Base-by-base conservation (phyloP, 2,888 invertebrate genomes). In the Clivina fossor region DNA sequence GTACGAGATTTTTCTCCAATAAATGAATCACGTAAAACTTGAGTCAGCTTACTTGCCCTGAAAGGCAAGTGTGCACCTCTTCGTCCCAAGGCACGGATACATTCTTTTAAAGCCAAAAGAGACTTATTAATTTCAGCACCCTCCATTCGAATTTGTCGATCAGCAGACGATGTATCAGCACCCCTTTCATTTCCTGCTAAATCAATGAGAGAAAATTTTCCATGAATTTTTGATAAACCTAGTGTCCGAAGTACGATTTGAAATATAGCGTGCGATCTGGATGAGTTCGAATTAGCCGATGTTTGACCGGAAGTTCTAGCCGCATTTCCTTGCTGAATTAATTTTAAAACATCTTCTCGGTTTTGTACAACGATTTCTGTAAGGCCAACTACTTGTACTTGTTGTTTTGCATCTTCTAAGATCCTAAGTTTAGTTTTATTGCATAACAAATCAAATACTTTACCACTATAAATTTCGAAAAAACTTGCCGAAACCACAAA, bases 391-490 rank as follows among this genome's bases (percentile, higher is more conserved):
- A 99, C 90, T 78, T 98, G 97, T 46, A 98, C 97, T 75, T 95
- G 93, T 68, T 94, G 93, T 74, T 96, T 96, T 60, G 95, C 96
- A 76, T 99, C 98, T 76, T 99, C 99, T 57, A 99, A 73, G 49
- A 99, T 95, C 54, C 97, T 83, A 44, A 99, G 80, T 74, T 97
- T 95, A 59, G 90, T 85, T 76, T 99, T 99, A 68, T 93, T 90
- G 62, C 94, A 91, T 57, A 93, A 75, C 50, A 93, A 76, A 76
- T 93, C 93, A 71, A 92, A 93, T 57, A 93, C 93, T 83, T 98
- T 98, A 62, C 97, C 97, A 68, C 97, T 96, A 77, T 99, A 99
- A 66, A 99, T 98, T 78, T 99, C 99, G 77, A 99, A 99, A 80
- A 98, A 99, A 69, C 94, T 94, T 44, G 96, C 90, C 38, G 92